These are phyloP conservation scores for Oplegnathus fasciatus DNA, from an alignment of 2,113 vertebrate species.

Conservation along the genomic window DNA sequence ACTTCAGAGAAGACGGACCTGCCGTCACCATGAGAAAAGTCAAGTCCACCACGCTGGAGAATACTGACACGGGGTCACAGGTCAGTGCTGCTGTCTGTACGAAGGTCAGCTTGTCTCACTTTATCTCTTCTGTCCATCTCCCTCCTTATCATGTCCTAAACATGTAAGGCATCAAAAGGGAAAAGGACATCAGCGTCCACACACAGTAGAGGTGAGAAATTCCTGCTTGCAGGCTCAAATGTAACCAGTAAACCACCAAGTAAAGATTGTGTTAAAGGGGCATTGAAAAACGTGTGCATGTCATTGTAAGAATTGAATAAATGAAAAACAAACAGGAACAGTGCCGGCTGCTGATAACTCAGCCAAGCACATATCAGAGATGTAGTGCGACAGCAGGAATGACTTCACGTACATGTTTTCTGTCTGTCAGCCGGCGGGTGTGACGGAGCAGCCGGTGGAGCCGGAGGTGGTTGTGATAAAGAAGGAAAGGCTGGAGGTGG, in stretches of 20 bases:
- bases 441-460: neutral
- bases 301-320: neutral
- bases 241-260: neutral
- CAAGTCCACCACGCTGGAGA: neutral
- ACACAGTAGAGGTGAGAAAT: neutral
- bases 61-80: neutral
- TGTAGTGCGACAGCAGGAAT: neutral
- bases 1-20: neutral
- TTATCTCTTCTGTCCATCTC: neutral
- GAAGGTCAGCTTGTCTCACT: neutral
- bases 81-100: neutral
- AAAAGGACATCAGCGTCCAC: neutral
- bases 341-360: neutral
- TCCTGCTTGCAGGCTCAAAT: neutral
- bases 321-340: neutral
- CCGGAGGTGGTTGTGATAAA: slow-evolving; percentile 35
- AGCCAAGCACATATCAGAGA: neutral
- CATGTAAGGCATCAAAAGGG: too few species aligned
- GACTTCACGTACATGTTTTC: neutral
- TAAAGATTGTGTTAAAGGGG: neutral
- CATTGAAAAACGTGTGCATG: neutral
- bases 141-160: neutral
- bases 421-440: neutral
- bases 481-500: slow-evolving; percentile 35
- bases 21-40: neutral